phyloP scores from a whole-genome alignment of 2,113 vertebrate genomes.

The Lontra canadensis region DNA sequence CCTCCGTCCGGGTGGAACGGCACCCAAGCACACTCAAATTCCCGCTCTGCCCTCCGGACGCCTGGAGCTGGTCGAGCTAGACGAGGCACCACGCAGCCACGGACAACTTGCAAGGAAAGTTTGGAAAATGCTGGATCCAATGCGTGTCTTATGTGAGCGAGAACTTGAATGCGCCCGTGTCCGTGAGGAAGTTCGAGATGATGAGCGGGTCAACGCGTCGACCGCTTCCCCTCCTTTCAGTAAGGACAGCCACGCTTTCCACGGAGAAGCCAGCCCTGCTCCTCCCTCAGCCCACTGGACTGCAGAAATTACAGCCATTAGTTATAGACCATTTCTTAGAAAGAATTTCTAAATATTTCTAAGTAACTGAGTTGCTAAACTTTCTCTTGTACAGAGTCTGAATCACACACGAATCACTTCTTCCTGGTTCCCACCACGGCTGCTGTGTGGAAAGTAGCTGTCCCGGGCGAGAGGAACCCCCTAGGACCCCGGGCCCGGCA shows the following conservation, averaged over 20 bases:
- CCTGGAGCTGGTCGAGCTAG: fast-evolving
- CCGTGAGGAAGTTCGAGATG: fast-evolving
- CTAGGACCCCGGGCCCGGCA: neutral
- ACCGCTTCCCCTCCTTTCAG: neutral
- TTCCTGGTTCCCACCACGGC: neutral
- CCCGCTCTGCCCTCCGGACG: fast-evolving
- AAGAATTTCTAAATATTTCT: neutral
- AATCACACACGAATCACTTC: neutral
- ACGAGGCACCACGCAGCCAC: fast-evolving
- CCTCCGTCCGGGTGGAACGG: neutral
- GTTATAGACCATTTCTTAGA: neutral
- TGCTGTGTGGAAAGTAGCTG: neutral
- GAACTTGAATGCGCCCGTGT: fast-evolving
- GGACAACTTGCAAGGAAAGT: neutral
- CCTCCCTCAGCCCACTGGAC: neutral
- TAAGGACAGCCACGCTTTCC: neutral
- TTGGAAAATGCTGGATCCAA: no score
- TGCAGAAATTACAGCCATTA: neutral
- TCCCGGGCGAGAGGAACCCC: neutral
- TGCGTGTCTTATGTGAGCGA: fast-evolving
- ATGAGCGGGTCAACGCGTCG: fast-evolving
- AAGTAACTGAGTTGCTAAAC: neutral
- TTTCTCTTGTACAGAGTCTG: neutral
- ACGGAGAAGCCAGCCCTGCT: neutral
- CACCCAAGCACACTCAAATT: fast-evolving